Evolutionary conservation across 1,140 invertebrate species (phyloP), one percentile per base, ranked within the genome.

Genomic region (Drosophila neocordata): DNA sequence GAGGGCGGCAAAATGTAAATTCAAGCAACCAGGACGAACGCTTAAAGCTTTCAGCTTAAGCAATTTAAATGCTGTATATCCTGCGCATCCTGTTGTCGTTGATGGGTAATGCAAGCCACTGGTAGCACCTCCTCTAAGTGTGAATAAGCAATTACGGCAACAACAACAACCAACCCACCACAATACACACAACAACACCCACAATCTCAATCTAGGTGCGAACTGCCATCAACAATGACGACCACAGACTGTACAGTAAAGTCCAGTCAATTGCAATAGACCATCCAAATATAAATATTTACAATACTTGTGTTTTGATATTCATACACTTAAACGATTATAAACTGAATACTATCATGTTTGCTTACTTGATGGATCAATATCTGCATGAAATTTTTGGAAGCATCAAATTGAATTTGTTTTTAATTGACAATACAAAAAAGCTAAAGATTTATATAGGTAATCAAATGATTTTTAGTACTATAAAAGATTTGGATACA

Each of bases 31-130:
- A 52, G 44, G 7, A 52, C 27, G 53, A 59, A 64, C 48, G 64
- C 76, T 87, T 87, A 77, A 88, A 87, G 83, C 70, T 57, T 38
- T 65, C 24, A 70, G 67, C 74, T 88, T 76, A 70, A 69, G 71
- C 79, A 82, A 82, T 83, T 87, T 83, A 88, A 87, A 69, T 78
- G 79, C 69, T 88, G 84, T 79, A 88, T 88, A 83, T 87, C 79
- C 83, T 77, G 79, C 15, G 41, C 72, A 77, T 88, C 83, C 79
- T 77, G 83, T 71, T 56, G 24, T 48, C 41, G 41, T 56, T 56
- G 53, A 6, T n/a, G 68, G 71, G 65, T 51, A 63, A 69, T 81
- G 74, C 74, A 69, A 70, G 18, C 69, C 69, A 48, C 41, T 48
- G 76, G 41, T 61, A 75, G 57, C 8, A 35, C 62, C 38, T 27